phyloP scores from a whole-genome alignment of 92 coral and sea anemone species.

The Meandrina meandrites region DNA sequence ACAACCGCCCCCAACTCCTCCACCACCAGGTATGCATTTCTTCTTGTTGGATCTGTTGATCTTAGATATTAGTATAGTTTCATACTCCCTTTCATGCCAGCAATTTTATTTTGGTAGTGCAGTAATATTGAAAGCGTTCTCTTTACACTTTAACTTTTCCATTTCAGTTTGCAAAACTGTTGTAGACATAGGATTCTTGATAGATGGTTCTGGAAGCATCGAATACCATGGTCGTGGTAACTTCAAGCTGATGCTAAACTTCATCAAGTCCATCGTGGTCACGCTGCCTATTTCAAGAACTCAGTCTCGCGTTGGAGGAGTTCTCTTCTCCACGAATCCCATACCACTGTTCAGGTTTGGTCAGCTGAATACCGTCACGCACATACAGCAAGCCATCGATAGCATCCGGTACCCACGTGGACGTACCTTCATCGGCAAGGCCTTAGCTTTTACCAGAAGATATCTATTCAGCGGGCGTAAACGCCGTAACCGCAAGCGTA shows the following conservation, averaged over 20 bases:
- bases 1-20: constrained; percentile 38
- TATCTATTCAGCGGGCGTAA: constrained; percentile 60
- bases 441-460: constrained; percentile 57
- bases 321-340: constrained; percentile 75
- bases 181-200: constrained; percentile 81
- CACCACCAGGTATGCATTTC: constrained; percentile 27
- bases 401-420: constrained; percentile 86
- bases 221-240: constrained; percentile 82
- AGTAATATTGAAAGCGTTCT: not conserved
- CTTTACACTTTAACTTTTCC: not conserved
- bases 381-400: constrained; percentile 57
- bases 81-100: not conserved
- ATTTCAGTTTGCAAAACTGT: constrained; percentile 69
- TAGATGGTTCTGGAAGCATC: constrained; percentile 98
- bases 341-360: constrained; percentile 68
- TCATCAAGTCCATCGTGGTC: constrained; percentile 69
- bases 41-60: not conserved
- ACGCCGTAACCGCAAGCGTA: constrained; percentile 27
- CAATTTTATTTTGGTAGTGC: no score
- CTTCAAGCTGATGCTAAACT: constrained; percentile 73
- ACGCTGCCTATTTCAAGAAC: constrained; percentile 70
- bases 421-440: constrained; percentile 82
- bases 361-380: constrained; percentile 45
- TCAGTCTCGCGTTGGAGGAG: constrained; percentile 76
- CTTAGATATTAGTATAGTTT: not conserved